Base-by-base conservation (phyloP, 2,113 vertebrate genomes). In the Heterochromis multidens region DNA sequence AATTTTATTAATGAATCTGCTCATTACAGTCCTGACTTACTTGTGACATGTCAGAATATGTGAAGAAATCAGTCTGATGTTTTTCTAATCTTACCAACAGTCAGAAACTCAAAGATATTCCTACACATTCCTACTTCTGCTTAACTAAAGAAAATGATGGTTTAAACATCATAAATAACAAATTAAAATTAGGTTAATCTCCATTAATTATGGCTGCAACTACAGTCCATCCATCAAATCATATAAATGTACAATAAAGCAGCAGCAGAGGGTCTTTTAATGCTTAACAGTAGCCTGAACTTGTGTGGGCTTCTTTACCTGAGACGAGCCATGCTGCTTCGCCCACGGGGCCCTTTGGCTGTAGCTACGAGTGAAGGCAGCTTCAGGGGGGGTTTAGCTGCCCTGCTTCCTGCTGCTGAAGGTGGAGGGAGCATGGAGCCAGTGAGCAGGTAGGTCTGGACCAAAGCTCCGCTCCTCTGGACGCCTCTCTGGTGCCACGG, bases 351-450 rank as follows among this genome's bases (percentile, higher is more conserved):
- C 6, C 85, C 84, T 70, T 76, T 86, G 65, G 80, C 62, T 27
- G 93, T 16, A 10, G 85, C 17, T 1, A 56, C 80, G 1, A 96
- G 88, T 1, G 88, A 87, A 1, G 95, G 95, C 43, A 96, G 92
- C 82, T 91, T 91, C 27, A 95, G 80, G 2, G 91, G 61, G 52
- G 87, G 63, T 82, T 80, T 80, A 80, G 49, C 23, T 17, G 27
- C 52, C 17, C 77, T 19, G 82, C 40, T 10, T 4, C 67, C 84
- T 19, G 52, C 84, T 17, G 57, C 54, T 5, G 79, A 1, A 8
- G 88, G 37, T 5, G 77, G 77, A 8, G 90, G 91, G 1, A 59
- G 77, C 7, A 88, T 77, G 3, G 91, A 84, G 52, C 79, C 46
- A 59, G 81, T 87, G 10, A 94, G 86, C 31, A 90, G 84, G 70